Conservation (phyloP, 2,888 invertebrate species). For the Diaprepes abbreviatus region DNA sequence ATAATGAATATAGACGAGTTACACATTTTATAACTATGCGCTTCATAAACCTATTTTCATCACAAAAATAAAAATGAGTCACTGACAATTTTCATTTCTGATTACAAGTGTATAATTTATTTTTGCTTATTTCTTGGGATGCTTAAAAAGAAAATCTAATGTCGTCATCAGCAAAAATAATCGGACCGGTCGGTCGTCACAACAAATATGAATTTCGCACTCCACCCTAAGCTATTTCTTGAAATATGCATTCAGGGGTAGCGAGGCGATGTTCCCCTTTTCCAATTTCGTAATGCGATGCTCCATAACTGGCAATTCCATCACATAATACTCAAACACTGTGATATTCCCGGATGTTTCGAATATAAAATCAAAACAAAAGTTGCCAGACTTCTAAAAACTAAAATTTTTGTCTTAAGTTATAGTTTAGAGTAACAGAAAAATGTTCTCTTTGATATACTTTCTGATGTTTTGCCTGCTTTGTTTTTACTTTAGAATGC, state of each 20-base stretch:
- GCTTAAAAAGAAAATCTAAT: neutral
- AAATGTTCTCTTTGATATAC: too few species aligned
- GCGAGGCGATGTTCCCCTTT: constrained; percentile 41
- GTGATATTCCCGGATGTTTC: constrained; percentile 22
- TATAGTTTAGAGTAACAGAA: too few species aligned
- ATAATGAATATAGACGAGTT: too few species aligned
- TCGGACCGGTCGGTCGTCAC: constrained; percentile 21
- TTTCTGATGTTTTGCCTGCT: too few species aligned
- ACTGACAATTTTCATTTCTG: too few species aligned
- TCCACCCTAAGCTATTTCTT: constrained; percentile 34
- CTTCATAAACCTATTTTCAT: too few species aligned
- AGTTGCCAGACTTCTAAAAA: neutral
- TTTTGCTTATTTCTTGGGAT: neutral
- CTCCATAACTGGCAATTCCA: constrained; percentile 45
- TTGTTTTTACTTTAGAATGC: too few species aligned
- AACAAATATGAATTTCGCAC: constrained; percentile 39
- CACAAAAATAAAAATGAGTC: too few species aligned
- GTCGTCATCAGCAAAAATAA: constrained; percentile 14
- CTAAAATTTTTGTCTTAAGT: neutral
- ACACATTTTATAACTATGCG: too few species aligned
- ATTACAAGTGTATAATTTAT: too few species aligned
- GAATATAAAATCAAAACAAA: constrained; percentile 26
- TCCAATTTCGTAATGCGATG: constrained; percentile 54
- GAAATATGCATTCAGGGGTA: constrained; percentile 40
- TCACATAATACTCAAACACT: constrained; percentile 34